Conservation (phyloP, 1,140 invertebrate species). For the Aradophagus sp. region DNA sequence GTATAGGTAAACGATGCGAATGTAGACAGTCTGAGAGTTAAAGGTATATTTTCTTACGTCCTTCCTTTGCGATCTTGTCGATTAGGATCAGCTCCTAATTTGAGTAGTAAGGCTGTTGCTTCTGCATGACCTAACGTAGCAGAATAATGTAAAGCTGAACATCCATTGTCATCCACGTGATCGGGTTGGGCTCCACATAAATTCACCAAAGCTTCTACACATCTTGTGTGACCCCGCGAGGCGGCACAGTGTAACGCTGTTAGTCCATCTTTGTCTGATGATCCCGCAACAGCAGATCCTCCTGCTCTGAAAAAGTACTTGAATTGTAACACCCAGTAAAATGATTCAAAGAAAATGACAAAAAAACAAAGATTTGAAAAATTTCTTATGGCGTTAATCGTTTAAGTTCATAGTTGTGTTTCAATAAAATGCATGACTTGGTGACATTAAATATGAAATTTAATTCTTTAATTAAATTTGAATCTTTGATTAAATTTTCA, state of each 20-base stretch:
- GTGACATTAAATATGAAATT: too few species aligned
- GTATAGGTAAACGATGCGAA: too few species aligned
- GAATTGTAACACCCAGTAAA: conserved; percentile 3
- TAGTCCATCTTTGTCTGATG: conserved; percentile 81
- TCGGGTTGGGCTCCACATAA: conserved; percentile 91
- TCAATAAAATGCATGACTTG: too few species aligned
- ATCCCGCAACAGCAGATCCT: conserved; percentile 69
- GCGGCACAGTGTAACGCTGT: conserved; percentile 97
- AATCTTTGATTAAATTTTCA: too few species aligned
- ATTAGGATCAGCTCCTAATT: conserved; percentile 92
- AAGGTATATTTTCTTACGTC: too few species aligned
- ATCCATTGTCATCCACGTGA: conserved; percentile 89
- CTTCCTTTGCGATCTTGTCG: conserved; percentile 93
- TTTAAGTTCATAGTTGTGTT: too few species aligned
- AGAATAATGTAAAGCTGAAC: conserved; percentile 96
- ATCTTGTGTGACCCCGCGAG: conserved; percentile 93
- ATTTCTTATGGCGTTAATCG: too few species aligned
- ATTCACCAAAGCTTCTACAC: conserved; percentile 92
- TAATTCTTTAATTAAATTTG: too few species aligned
- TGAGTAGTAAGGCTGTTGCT: conserved; percentile 90
- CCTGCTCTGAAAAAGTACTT: conserved; percentile 64
- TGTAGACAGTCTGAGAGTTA: too few species aligned
- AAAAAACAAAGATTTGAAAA: too few species aligned
- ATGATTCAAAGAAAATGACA: too few species aligned
- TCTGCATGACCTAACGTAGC: conserved; percentile 96